Percentiles rank a stretch among this genome's conserved stretches.
Conservation (phyloP, 2,113 vertebrate genomes). For the Periophthalmodon schlosseri region DNA sequence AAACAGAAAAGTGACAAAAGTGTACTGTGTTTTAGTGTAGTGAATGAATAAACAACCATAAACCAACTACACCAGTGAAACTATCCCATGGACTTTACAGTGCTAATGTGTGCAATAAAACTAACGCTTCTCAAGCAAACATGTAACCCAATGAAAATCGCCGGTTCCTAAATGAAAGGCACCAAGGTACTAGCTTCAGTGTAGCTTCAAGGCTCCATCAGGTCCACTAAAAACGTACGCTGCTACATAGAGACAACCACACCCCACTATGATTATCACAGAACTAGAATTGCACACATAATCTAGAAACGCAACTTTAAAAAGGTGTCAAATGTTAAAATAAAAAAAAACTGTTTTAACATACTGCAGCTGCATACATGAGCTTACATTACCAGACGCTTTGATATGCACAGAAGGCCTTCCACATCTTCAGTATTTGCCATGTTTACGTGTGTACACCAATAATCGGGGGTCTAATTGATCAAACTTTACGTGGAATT, state of each 20-base stretch:
- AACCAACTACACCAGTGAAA: constrained; percentile 15
- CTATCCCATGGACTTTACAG: constrained; percentile 13
- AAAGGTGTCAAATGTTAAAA: constrained; percentile 50
- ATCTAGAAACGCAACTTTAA: constrained; percentile 8
- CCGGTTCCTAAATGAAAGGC: constrained; percentile 41
- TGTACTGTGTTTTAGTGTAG: constrained; percentile 36
- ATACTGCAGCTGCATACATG: constrained; percentile 8
- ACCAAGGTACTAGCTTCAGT: constrained; percentile 60
- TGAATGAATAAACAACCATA: constrained; percentile 7
- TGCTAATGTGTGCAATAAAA: constrained; percentile 46
- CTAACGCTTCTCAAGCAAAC: constrained; percentile 21
- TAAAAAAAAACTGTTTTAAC: constrained; percentile 21
- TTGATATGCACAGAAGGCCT: constrained; percentile 56
- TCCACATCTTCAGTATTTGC: constrained; percentile 16
- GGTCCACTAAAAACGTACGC: constrained; percentile 48
- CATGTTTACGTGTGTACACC: too few species aligned
- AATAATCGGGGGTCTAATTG: too few species aligned
- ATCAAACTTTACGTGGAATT: too few species aligned
- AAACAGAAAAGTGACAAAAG: constrained; percentile 18
- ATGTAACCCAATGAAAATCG: constrained; percentile 38
- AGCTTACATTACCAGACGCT: constrained; percentile 29
- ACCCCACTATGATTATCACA: constrained; percentile 5
- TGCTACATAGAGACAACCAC: constrained; percentile 40
- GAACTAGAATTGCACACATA: constrained; percentile 17
- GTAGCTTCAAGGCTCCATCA: constrained; percentile 55